These are phyloP conservation scores for Edolisoma coerulescens DNA, from an alignment of 2,113 vertebrate species.

Conservation along the genomic window DNA sequence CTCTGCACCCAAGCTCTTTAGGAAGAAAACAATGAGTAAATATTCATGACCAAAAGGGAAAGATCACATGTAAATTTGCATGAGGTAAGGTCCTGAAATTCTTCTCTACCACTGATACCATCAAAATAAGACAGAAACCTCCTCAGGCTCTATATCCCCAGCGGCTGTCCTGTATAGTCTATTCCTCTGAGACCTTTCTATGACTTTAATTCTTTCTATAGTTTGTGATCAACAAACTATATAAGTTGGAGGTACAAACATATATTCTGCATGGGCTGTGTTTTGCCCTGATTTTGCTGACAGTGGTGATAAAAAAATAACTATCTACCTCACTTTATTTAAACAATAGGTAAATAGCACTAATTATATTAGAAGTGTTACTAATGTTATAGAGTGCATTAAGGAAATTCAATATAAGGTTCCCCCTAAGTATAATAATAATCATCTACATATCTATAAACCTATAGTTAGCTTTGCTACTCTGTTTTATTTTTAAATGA, in stretches of 20 bases:
- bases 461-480: background rate
- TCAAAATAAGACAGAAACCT: background rate
- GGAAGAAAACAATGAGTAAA: background rate
- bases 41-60: background rate
- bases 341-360: background rate
- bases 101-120: background rate
- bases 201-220: background rate
- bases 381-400: background rate
- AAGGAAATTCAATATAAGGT: background rate
- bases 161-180: background rate
- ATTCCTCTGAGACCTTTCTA: background rate
- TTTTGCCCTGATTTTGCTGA: background rate
- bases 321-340: background rate
- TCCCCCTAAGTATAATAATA: background rate
- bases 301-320: background rate
- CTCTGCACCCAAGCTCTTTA: background rate
- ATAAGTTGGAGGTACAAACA: background rate
- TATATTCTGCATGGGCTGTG: background rate
- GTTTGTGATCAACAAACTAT: background rate
- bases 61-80: background rate
- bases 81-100: background rate
- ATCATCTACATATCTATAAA: background rate
- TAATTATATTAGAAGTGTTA: background rate
- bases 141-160: background rate
- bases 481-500: background rate